Conservation (phyloP, 2,797 vertebrate genomes). For the Chromis chromis region DNA sequence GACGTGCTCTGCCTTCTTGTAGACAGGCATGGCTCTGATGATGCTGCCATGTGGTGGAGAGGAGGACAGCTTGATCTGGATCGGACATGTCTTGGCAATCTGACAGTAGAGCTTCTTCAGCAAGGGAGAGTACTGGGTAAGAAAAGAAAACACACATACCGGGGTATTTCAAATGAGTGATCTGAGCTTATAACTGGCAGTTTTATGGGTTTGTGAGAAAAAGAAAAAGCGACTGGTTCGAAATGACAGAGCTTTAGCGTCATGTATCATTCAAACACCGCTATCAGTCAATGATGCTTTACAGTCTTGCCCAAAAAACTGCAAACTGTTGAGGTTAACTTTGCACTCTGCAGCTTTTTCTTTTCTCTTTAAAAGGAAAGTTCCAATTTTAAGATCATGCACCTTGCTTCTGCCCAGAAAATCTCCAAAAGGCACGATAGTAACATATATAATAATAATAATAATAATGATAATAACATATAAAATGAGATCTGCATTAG, state of each 20-base stretch:
- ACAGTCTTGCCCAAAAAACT: not conserved
- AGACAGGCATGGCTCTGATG: constrained; percentile 96
- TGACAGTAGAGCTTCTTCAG: constrained; percentile 99
- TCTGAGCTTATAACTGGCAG: not conserved
- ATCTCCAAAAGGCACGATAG: not conserved
- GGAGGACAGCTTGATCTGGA: constrained; percentile 94
- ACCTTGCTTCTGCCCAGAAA: not conserved
- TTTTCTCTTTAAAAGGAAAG: not conserved
- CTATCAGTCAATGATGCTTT: not conserved
- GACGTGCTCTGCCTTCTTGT: constrained; percentile 98
- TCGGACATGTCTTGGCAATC: constrained; percentile 98
- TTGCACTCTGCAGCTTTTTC: not conserved
- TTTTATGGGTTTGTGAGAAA: not conserved
- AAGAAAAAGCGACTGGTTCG: not conserved
- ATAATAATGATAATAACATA: too few relatives aligned
- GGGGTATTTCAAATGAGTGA: not conserved
- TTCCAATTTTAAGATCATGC: not conserved
- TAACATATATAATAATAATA: too few relatives aligned
- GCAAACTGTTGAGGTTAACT: not conserved
- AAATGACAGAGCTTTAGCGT: not conserved
- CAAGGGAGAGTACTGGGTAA: constrained; percentile 93
- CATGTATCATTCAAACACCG: not conserved
- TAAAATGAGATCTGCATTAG: not conserved
- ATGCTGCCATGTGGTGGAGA: constrained; percentile 91
- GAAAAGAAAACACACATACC: constrained; percentile 23